Evolutionary conservation across 2,888 invertebrate species (phyloP).

Genomic region (Acanthosepion lycidas): DNA sequence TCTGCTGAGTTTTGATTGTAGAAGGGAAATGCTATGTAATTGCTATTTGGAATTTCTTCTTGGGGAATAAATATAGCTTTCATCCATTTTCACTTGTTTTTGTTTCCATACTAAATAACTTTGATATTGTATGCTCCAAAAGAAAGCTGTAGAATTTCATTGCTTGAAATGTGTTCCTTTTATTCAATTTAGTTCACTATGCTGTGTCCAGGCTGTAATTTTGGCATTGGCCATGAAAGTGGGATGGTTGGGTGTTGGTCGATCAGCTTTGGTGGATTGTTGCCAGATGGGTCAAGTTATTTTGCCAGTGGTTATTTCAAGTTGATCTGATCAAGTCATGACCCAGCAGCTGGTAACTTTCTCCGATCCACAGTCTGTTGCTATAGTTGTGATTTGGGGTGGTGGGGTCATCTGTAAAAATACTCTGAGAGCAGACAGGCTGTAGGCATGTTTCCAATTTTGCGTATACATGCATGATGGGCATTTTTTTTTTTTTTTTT

Average conservation of each 20-base stretch:
- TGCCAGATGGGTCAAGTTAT: conserved; percentile 20
- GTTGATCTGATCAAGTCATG: neutral
- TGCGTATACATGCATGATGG: neutral
- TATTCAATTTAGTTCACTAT: neutral
- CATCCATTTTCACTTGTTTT: too few species aligned
- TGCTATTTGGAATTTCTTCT: too few species aligned
- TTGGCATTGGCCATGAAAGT: neutral
- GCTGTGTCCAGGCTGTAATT: neutral
- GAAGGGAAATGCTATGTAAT: too few species aligned
- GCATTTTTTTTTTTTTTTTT: neutral
- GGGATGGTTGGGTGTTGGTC: neutral
- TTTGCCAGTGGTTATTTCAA: neutral
- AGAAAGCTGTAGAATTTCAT: too few species aligned
- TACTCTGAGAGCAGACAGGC: neutral
- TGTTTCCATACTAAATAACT: too few species aligned
- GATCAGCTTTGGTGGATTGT: neutral
- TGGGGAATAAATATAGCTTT: too few species aligned
- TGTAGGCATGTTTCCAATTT: neutral
- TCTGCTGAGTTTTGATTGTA: too few species aligned
- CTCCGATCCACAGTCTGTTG: neutral
- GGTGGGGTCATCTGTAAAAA: neutral
- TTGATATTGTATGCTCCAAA: too few species aligned
- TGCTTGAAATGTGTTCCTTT: too few species aligned
- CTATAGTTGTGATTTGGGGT: neutral
- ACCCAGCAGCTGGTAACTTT: conserved; percentile 8